A percentile compares a stretch with the other conserved stretches of the same genome.
These are phyloP conservation scores for Varroa destructor DNA, from an alignment of 1,140 invertebrate species.

Conservation along the genomic window DNA sequence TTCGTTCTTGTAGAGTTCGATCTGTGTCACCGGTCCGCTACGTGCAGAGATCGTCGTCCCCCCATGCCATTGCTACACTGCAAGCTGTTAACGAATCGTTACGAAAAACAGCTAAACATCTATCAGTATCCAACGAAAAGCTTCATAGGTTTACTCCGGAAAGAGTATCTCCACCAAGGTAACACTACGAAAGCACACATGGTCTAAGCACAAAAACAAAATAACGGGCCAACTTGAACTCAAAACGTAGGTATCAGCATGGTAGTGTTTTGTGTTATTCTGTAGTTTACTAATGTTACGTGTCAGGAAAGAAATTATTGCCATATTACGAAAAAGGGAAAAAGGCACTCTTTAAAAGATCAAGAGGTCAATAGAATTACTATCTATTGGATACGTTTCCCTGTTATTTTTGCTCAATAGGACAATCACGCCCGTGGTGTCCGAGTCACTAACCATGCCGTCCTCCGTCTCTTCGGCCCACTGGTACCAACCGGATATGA, in stretches of 20 bases:
- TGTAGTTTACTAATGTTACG: not conserved
- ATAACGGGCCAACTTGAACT: no score
- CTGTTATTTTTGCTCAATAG: not conserved
- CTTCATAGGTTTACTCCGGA: constrained; percentile 16
- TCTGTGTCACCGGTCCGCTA: not conserved
- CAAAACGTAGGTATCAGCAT: not conserved
- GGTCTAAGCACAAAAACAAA: no score
- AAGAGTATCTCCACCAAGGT: constrained; percentile 13
- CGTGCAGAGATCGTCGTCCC: constrained; percentile 1
- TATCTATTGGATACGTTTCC: no score
- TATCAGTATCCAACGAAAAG: constrained; percentile 21
- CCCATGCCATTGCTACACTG: constrained; percentile 15
- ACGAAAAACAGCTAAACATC: constrained; percentile 12
- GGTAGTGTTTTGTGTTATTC: not conserved
- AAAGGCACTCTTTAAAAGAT: no score
- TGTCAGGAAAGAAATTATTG: not conserved
- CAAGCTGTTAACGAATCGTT: constrained; percentile 8
- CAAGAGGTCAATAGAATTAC: no score
- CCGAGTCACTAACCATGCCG: constrained; percentile 1
- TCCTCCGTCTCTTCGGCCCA: not conserved
- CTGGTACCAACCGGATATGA: constrained; percentile 19
- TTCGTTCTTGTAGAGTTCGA: no score
- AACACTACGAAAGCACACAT: not conserved
- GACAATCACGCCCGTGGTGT: not conserved
- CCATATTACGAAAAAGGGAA: no score